Conservation (phyloP, 1,140 invertebrate species). For the Penaeus chinensis region DNA sequence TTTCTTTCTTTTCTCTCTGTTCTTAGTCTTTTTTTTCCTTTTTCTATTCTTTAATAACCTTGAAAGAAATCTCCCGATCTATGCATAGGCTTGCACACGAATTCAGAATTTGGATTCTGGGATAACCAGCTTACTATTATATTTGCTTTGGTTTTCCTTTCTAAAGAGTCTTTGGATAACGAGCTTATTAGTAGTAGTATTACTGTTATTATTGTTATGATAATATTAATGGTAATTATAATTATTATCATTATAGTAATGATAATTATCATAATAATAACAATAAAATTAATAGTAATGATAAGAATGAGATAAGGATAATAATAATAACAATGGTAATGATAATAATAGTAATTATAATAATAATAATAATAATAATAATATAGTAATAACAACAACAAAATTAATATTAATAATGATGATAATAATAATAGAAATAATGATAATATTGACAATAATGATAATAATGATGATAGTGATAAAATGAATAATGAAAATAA, state of each 20-base stretch:
- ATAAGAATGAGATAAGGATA: not conserved
- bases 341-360: not conserved
- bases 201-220: not conserved
- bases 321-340: not conserved
- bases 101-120: too few relatives aligned
- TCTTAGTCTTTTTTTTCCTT: too few relatives aligned
- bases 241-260: not conserved
- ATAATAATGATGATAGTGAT: not conserved
- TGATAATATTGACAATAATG: conserved; percentile 9
- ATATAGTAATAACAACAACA: not conserved
- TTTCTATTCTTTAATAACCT: too few relatives aligned
- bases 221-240: not conserved
- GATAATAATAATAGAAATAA: not conserved
- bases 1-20: too few relatives aligned
- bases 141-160: too few relatives aligned
- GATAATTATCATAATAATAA: not conserved
- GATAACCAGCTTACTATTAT: too few relatives aligned
- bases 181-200: not conserved
- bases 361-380: not conserved
- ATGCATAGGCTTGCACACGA: too few relatives aligned
- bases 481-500: not conserved
- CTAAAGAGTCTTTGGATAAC: too few relatives aligned
- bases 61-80: too few relatives aligned
- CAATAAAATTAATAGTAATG: not conserved
- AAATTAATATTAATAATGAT: not conserved